Percentiles rank a stretch among this genome's conserved stretches.
Evolutionary conservation across 2,113 vertebrate species (phyloP).

Genomic region (Vidua macroura): DNA sequence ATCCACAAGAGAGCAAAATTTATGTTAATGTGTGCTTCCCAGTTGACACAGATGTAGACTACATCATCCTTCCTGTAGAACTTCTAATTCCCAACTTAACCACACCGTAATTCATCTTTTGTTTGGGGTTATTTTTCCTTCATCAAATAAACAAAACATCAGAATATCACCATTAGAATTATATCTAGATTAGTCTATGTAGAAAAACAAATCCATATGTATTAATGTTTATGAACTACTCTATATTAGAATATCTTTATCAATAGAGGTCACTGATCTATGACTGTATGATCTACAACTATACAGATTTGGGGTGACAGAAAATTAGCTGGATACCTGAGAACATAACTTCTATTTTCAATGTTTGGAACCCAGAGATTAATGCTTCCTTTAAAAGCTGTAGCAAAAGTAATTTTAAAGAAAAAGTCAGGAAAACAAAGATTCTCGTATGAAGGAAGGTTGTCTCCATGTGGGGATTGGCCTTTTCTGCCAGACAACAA

Average conservation of each 20-base stretch:
- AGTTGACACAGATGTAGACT: not conserved
- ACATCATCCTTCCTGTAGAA: not conserved
- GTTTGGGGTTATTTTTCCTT: not conserved
- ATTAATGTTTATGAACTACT: not conserved
- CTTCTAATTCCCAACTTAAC: not conserved
- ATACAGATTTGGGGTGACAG: not conserved
- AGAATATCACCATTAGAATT: not conserved
- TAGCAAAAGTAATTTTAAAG: not conserved
- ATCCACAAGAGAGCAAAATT: constrained; percentile 9
- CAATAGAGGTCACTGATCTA: not conserved
- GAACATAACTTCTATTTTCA: not conserved
- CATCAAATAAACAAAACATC: not conserved
- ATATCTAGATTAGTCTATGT: not conserved
- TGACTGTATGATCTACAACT: not conserved
- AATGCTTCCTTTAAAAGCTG: not conserved
- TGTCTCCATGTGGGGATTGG: not conserved
- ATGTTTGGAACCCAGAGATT: not conserved
- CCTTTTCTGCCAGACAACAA: not conserved
- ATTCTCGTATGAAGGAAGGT: not conserved
- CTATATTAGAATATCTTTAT: not conserved
- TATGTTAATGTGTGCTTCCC: not conserved
- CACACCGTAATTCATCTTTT: not conserved
- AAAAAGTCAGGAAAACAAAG: not conserved
- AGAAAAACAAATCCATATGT: not conserved
- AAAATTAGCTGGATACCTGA: not conserved